phyloP scores from a whole-genome alignment of 2,797 vertebrate species.

The Eulemur coronatus region DNA sequence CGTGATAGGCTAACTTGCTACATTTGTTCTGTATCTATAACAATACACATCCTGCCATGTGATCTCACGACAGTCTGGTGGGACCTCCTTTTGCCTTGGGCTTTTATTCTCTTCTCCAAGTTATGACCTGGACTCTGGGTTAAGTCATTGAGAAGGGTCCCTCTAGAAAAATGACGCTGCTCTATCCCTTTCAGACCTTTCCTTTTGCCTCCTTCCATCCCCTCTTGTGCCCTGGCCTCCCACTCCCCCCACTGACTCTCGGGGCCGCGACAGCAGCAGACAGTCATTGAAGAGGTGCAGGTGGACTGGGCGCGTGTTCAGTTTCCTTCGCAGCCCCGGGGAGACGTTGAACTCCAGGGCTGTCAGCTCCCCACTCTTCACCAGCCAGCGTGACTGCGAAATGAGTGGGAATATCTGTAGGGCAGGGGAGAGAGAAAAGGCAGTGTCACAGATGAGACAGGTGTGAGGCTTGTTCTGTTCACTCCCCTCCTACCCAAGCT shows the following conservation, averaged over 20 bases:
- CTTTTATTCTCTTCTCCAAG: not conserved
- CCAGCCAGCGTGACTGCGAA: conserved; percentile 94
- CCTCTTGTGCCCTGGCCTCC: not conserved
- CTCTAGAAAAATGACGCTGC: not conserved
- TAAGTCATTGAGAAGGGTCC: conserved; percentile 1
- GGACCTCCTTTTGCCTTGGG: not conserved
- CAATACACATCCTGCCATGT: not conserved
- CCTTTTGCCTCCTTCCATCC: not conserved
- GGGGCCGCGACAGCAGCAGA: conserved; percentile 93
- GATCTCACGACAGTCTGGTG: not conserved
- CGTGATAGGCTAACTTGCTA: accelerated
- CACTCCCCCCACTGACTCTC: conserved; percentile 91
- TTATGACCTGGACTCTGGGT: not conserved
- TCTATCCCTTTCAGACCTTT: not conserved
- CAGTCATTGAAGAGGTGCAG: conserved; percentile 98
- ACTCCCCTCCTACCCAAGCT: accelerated
- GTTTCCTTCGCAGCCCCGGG: conserved; percentile 89
- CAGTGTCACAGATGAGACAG: accelerated
- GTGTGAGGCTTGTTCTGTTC: accelerated
- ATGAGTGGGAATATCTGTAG: conserved; percentile 95
- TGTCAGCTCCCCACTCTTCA: conserved; percentile 90
- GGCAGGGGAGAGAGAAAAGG: not conserved
- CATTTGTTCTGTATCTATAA: too few species aligned
- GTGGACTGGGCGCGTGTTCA: conserved; percentile 90
- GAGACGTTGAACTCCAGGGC: conserved; percentile 84